Evolutionary conservation across 1,140 invertebrate genomes (phyloP).

Genomic region (Tigriopus japonicus): DNA sequence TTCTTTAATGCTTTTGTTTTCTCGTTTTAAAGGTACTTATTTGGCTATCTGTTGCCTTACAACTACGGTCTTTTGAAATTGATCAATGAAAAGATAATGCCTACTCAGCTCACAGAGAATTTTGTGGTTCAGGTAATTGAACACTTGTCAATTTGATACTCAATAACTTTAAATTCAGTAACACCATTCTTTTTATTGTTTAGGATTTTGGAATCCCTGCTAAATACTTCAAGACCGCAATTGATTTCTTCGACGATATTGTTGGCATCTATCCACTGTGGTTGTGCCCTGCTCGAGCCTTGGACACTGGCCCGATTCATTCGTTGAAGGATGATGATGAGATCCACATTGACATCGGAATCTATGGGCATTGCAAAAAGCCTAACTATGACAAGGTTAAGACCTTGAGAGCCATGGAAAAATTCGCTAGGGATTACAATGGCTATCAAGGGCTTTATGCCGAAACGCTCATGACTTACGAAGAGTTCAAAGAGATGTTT

Average conservation of each 20-base stretch:
- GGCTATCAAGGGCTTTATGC: background rate
- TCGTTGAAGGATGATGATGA: conserved; percentile 26
- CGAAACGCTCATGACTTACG: conserved; percentile 5
- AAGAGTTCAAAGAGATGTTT: conserved; percentile 9
- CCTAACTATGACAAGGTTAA: background rate
- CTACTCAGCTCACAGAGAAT: conserved; percentile 49
- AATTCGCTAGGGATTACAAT: background rate
- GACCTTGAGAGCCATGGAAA: background rate
- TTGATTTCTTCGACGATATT: conserved; percentile 45
- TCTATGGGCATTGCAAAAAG: conserved; percentile 38
- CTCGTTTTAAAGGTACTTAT: conserved; percentile 25
- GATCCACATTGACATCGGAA: conserved; percentile 56
- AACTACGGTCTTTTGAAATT: conserved; percentile 62
- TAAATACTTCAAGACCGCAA: conserved; percentile 36
- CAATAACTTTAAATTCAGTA: background rate
- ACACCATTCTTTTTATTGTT: background rate
- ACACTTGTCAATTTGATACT: no score
- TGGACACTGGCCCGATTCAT: conserved; percentile 46
- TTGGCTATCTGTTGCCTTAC: conserved; percentile 61
- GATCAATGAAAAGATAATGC: conserved; percentile 50
- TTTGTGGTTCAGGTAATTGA: conserved; percentile 40
- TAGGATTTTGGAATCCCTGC: conserved; percentile 56
- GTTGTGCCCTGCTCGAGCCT: conserved; percentile 52
- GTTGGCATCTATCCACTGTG: conserved; percentile 59
- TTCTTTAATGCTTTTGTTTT: no score